Conservation (phyloP, 92 coral and sea anemone genomes). For the Ricordea florida region DNA sequence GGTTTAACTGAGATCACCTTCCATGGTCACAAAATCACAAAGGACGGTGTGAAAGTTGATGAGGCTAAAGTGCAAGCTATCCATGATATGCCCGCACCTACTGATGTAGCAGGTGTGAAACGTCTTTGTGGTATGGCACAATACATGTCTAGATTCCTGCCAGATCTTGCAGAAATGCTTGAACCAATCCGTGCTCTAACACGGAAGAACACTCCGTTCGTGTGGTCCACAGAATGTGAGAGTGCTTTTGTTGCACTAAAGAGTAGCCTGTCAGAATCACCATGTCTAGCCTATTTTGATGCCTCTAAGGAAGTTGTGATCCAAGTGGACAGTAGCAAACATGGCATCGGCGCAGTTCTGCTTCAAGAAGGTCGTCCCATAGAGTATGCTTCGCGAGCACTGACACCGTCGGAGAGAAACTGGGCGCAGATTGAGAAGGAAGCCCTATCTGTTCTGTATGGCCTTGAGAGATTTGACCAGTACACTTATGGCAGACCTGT, state of each 20-base stretch:
- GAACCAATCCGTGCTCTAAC: conserved; percentile 44
- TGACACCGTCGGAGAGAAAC: conserved; percentile 38
- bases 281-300: conserved; percentile 22
- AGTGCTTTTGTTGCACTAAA: conserved; percentile 18
- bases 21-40: conserved; percentile 45
- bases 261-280: neutral
- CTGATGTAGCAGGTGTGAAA: conserved; percentile 29
- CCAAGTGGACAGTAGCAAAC: conserved; percentile 63
- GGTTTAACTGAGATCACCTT: conserved; percentile 6
- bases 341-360: conserved; percentile 49
- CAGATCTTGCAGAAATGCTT: conserved; percentile 31
- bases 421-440: conserved; percentile 68
- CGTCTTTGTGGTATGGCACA: conserved; percentile 57
- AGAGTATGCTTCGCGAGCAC: conserved; percentile 50
- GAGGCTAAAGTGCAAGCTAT: conserved; percentile 44
- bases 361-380: conserved; percentile 62
- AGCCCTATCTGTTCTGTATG: conserved; percentile 42
- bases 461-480: conserved; percentile 58
- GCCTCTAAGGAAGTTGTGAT: conserved; percentile 22
- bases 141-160: conserved; percentile 43
- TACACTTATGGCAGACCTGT: conserved; percentile 46
- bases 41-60: conserved; percentile 40
- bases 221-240: conserved; percentile 42
- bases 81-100: conserved; percentile 49
- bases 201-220: no score